phyloP scores from a whole-genome alignment of 2,888 invertebrate genomes.

The Papilio gigon region DNA sequence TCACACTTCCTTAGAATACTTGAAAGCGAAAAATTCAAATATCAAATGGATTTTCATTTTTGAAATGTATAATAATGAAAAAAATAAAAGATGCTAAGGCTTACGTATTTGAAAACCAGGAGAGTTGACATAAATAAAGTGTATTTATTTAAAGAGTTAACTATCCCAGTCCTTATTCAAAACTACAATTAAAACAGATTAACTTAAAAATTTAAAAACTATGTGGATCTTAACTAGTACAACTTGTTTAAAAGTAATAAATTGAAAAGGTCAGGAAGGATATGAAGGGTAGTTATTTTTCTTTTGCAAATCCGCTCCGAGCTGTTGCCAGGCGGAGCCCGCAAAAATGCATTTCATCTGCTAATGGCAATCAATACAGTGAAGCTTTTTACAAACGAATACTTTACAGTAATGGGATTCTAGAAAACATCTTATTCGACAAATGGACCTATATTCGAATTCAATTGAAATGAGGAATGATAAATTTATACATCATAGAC shows the following conservation, averaged over 20 bases:
- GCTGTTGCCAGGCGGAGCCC: constrained; percentile 7
- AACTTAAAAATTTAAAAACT: background rate
- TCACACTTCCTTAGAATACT: no score
- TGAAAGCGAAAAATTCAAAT: no score
- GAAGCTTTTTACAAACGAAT: constrained; percentile 15
- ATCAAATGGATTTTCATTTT: no score
- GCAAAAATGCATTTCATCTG: constrained; percentile 33
- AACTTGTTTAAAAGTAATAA: background rate
- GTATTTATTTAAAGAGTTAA: no score
- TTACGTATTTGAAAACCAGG: no score
- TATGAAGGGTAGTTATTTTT: background rate
- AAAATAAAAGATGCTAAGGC: no score
- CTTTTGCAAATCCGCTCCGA: background rate
- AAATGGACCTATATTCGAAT: no score
- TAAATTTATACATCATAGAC: no score
- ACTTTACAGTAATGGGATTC: constrained; percentile 31
- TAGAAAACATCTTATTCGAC: constrained; percentile 7
- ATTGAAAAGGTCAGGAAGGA: background rate
- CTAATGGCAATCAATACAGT: constrained; percentile 35
- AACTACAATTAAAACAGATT: background rate
- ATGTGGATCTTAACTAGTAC: background rate
- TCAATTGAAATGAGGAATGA: no score
- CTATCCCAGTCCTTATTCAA: no score
- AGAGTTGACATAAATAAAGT: no score
- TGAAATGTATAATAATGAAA: no score